These are phyloP conservation scores for Catostylus mosaicus DNA, from an alignment of 30 jellyfish, hydroid and myxozoan species.

Conservation along the genomic window DNA sequence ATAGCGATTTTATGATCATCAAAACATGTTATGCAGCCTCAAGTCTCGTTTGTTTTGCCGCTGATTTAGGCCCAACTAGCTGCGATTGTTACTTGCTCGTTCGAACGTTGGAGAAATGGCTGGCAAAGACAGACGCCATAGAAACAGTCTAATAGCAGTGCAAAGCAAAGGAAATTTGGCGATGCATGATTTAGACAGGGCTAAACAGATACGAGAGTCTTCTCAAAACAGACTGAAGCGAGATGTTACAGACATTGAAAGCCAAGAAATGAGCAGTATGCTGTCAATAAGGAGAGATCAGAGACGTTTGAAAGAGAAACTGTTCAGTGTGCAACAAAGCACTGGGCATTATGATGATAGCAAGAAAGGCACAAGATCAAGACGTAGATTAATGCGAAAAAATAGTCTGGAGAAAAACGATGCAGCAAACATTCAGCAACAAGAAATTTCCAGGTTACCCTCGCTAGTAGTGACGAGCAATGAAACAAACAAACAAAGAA, in stretches of 20 bases:
- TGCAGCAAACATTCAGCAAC: neutral
- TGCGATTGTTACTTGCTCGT: neutral
- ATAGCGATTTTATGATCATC: neutral
- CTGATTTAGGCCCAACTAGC: no score
- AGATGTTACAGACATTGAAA: slow-evolving; percentile 36
- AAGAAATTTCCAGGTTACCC: neutral
- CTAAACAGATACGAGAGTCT: slow-evolving; percentile 28
- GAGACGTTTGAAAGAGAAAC: slow-evolving; percentile 36
- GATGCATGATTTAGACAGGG: slow-evolving; percentile 50
- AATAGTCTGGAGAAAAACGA: neutral
- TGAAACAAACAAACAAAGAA: neutral
- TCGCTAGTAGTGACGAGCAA: neutral
- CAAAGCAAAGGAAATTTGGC: slow-evolving; percentile 33
- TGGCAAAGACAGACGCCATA: neutral
- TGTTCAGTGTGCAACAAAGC: slow-evolving; percentile 36
- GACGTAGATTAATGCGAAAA: neutral
- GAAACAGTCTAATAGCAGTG: neutral
- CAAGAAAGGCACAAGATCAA: neutral
- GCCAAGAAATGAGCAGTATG: slow-evolving; percentile 56
- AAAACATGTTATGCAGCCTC: neutral
- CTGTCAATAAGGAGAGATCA: slow-evolving; percentile 42
- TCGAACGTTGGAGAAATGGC: neutral
- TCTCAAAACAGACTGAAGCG: slow-evolving; percentile 27
- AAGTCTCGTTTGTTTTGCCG: no score
- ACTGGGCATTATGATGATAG: slow-evolving; percentile 34